These are phyloP conservation scores for Odiellus spinosus DNA, from an alignment of 2,888 invertebrate genomes.

Conservation along the genomic window DNA sequence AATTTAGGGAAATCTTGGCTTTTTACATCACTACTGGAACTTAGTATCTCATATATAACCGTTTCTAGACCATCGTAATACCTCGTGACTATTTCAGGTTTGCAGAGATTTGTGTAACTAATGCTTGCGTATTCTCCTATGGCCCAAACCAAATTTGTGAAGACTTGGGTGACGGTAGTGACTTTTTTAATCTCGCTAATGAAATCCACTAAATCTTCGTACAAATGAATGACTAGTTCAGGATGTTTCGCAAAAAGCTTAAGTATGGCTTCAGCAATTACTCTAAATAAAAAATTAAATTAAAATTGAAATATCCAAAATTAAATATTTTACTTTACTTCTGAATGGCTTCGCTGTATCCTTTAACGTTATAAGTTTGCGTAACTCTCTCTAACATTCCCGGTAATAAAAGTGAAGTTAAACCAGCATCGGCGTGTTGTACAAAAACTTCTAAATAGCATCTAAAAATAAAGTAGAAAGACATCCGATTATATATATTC, in stretches of 20 bases:
- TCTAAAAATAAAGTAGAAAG: slow-evolving; percentile 2
- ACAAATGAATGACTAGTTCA: slow-evolving; percentile 11
- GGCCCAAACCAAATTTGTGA: slow-evolving; percentile 5
- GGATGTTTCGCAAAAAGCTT: slow-evolving; percentile 11
- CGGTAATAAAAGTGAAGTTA: slow-evolving; percentile 6
- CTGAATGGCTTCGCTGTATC: slow-evolving; percentile 7
- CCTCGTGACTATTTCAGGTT: slow-evolving; percentile 12
- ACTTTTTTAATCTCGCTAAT: slow-evolving; percentile 13
- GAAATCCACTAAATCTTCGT: slow-evolving; percentile 7
- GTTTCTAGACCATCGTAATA: slow-evolving; percentile 14
- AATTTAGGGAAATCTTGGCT: slow-evolving; percentile 10
- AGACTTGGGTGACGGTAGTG: background rate
- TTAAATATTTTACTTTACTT: slow-evolving; percentile 1
- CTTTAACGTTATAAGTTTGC: slow-evolving; percentile 9
- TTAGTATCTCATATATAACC: slow-evolving; percentile 12
- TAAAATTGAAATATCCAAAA: too few species aligned
- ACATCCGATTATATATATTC: background rate
- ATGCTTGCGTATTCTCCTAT: slow-evolving; percentile 14
- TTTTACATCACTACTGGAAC: slow-evolving; percentile 5
- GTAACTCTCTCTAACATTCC: slow-evolving; percentile 13
- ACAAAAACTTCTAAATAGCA: slow-evolving; percentile 10
- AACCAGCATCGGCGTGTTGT: slow-evolving; percentile 12
- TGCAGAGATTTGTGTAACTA: slow-evolving; percentile 10
- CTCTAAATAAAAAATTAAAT: slow-evolving; percentile 5
- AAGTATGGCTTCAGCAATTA: slow-evolving; percentile 8